Base-by-base conservation (phyloP, 2,797 vertebrate genomes). In the Tokudaia tokunoshimensis region DNA sequence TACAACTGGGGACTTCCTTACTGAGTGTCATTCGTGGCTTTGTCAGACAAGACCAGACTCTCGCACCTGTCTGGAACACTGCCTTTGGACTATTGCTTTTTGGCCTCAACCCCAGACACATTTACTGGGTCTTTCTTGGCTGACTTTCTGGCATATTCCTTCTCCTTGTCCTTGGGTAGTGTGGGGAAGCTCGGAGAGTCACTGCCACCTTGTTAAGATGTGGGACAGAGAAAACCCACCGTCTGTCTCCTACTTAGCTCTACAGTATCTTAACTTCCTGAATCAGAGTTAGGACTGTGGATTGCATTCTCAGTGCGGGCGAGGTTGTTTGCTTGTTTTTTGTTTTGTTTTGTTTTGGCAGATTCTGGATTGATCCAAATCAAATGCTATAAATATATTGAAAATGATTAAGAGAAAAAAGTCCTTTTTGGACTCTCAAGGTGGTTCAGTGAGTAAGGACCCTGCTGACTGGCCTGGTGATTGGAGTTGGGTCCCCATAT, bases 281-380 rank as follows among this genome's bases (percentile, higher is more conserved):
- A 24, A 99, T 98, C 92, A 99, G 97, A 86, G 98, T 96, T 76
- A 92, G 94, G 95, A 99, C 22, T 10, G 99, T 24, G 37, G n/a
- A 29, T 29, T 87, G 24, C 37, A 57, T n/a, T 67, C 41, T 87
- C 50, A 57, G 24, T 57, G 34, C 37, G 57, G n/a, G 9, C 3
- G 67, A 55, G 8, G 13, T 31, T 34, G 1, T 59, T 59, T n/a
- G n/a, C n/a, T n/a, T n/a, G n/a, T n/a, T 13, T 26, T 41, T 81
- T 17, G 3, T 3, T 76, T 47, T 63, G 61, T 26, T 44, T 76
- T 76, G 24, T 24, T 29, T 11, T 12, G 1, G 3, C 55, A 74
- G 15, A 41, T 41, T 55, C 84, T 47, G 19, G 34, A 29, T 41
- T 52, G 65, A 55, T n/a, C 44, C 83, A 85, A 37, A 37, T 31